Conservation (phyloP, 2,888 invertebrate genomes). For the Sarcophaga rosellei region DNA sequence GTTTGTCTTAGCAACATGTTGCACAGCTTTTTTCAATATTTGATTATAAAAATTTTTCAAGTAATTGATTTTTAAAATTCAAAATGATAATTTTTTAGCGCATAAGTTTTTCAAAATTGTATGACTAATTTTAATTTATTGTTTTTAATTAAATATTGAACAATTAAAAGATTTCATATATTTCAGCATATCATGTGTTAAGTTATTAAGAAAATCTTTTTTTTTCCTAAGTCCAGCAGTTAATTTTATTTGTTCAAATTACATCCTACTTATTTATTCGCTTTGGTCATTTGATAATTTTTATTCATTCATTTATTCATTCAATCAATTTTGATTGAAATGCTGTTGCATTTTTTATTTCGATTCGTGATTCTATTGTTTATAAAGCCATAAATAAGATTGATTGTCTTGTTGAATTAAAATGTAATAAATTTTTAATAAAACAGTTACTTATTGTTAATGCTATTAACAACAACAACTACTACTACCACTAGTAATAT, state of each 20-base stretch:
- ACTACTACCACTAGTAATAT: not conserved
- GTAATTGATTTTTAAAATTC: no score
- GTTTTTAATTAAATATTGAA: no score
- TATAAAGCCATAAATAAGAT: not conserved
- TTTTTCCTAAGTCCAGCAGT: not conserved
- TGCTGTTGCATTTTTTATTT: not conserved
- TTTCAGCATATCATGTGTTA: no score
- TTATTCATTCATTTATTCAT: not conserved
- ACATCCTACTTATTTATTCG: constrained; percentile 23
- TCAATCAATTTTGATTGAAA: not conserved
- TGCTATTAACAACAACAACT: not conserved
- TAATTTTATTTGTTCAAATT: constrained; percentile 13
- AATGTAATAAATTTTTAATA: constrained; percentile 48
- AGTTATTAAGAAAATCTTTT: no score
- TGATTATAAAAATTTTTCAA: no score
- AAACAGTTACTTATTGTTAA: constrained; percentile 35
- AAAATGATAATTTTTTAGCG: no score
- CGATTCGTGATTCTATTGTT: constrained; percentile 55
- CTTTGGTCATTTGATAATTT: not conserved
- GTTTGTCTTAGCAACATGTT: no score
- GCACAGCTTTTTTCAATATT: no score
- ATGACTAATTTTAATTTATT: no score
- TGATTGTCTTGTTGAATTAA: constrained; percentile 34
- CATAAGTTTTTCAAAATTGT: no score
- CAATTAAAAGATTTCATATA: no score